Percentiles rank a stretch among this genome's conserved stretches.
Evolutionary conservation across 2,797 vertebrate species (phyloP).

Genomic region (Myotis myotis): DNA sequence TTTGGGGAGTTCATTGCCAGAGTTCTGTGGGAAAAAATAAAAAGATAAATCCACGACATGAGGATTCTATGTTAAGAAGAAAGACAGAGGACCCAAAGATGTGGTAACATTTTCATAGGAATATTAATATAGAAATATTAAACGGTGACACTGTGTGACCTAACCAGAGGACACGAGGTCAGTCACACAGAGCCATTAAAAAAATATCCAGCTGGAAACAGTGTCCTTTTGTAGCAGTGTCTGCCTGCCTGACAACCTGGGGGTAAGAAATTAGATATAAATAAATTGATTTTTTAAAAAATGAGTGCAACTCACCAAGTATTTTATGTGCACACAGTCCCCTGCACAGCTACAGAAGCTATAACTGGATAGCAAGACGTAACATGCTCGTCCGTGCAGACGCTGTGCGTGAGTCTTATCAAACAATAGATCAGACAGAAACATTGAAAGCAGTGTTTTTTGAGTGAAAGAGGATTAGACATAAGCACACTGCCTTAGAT

Average conservation of each 20-base stretch:
- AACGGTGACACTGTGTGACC: not conserved
- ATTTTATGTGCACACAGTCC: not conserved
- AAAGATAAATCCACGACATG: not conserved
- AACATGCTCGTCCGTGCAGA: not conserved
- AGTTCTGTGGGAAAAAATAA: slow-evolving; percentile 11
- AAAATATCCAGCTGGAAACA: not conserved
- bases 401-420: not conserved
- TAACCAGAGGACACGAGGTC: not conserved
- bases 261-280: slow-evolving; percentile 13
- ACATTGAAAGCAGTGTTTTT: slow-evolving; percentile 15
- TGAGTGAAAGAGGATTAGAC: not conserved
- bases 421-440: slow-evolving; percentile 28
- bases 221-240: not conserved
- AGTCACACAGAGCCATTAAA: not conserved
- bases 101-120: not conserved
- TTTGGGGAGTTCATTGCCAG: not conserved
- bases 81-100: not conserved
- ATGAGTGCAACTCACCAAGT: not conserved
- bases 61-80: slow-evolving; percentile 11
- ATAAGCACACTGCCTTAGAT: not conserved
- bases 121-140: not conserved
- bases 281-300: not conserved
- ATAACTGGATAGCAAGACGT: not conserved
- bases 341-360: not conserved
- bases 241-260: not conserved